Evolutionary conservation across 2,797 vertebrate genomes (phyloP), one percentile per base, ranked within the genome.

Genomic region (Balearica regulorum): DNA sequence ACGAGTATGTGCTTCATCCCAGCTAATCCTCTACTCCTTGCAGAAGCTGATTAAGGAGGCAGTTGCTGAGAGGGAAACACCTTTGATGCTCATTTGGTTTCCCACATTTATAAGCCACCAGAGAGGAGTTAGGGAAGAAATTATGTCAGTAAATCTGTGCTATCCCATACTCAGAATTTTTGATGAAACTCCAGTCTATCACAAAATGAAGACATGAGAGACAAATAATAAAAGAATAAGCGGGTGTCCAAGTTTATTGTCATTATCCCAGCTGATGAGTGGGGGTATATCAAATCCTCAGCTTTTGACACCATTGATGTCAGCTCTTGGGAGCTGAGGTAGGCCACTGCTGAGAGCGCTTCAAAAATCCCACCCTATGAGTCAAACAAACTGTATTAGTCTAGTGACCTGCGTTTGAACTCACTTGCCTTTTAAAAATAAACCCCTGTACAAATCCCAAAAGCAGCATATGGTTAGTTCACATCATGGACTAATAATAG

Each of bases 401-500:
- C 95, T 97, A 73, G 80, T 95, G 95, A 96, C 96, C 96, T 84
- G 58, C 10, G 4, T 71, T 88, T 97, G 95, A 97, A 97, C 96
- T 61, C 64, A 77, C 53, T 96, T 64, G 89, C 75, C 87, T 96
- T 94, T 97, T 97, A 92, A 97, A 97, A 96, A 95, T 93, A 97
- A 97, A 94, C 89, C 71, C 64, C 51, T 89, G 55, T 88, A 90
- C 91, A 93, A 88, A 89, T 96, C 94, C 92, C 95, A 81, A 95
- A 86, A 95, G 88, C 87, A 93, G 46, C 84, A 92, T 94, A 97
- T 92, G 94, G 79, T 92, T 94, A 92, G 93, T 95, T 96, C 95
- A 97, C 95, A 96, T 96, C 86, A 91, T 94, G 93, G 95, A 95
- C 91, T 96, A 97, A 96, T 96, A 97, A 97, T 97, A 97, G 87